Base-by-base conservation (phyloP, 2,113 vertebrate genomes). In the Dipodomys merriami region DNA sequence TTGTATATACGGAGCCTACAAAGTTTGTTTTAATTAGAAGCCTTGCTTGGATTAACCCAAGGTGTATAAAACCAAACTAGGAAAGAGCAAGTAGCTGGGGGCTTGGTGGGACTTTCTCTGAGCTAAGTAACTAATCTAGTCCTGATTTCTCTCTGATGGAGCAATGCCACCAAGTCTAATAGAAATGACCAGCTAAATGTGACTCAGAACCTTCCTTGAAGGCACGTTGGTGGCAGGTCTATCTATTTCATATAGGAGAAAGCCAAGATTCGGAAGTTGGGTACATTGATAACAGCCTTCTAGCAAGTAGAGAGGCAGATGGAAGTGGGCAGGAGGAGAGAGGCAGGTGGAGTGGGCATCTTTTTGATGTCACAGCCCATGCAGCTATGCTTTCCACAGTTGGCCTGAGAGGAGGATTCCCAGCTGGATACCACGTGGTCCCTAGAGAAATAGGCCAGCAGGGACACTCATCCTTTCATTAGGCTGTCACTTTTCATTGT, bases 21-120 rank as follows among this genome's bases (percentile, higher is more conserved):
- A 12, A 90, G 77, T 94, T 88, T 35, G 29, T 86, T 85, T 90
- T 77, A 62, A 72, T 64, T n/a, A 16, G n/a, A 76, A 39, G 35
- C 29, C 85, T 93, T 76, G 10, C 71, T 71, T 95, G 1, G 0
- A 73, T 33, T 53, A 78, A 29, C 62, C 23, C 25, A 19, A 83
- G 72, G 76, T 86, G 73, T 74, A 4, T 27, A 78, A 33, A 44
- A 49, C 18, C 69, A 19, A 60, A 78, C 27, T 80, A 64, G 81
- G 29, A 30, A 73, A 10, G 68, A 20, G 20, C n/a, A 7, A 25
- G 10, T 16, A 20, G 10, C 11, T 22, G 65, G 29, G 87, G 49
- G 33, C 60, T 30, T 0, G 27, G 18, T 33, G 71, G 73, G 79
- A 77, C 7, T 1, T 60, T 86, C 76, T 44, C 33, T 46, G 27